Evolutionary conservation across 2,888 invertebrate species (phyloP).

Genomic region (Cataglyphis cursor): DNA sequence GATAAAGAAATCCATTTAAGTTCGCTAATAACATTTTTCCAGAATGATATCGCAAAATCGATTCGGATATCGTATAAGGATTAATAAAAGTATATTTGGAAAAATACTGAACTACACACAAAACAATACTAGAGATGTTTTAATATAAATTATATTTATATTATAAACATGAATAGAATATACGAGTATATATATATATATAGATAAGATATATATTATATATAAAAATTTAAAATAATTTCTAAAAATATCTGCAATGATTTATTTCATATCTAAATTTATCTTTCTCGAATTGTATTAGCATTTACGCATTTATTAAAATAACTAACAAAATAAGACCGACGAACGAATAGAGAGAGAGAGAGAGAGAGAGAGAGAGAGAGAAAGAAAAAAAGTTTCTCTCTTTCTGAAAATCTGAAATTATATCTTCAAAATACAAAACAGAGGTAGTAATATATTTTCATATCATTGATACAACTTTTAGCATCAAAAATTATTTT

Average conservation of each 20-base stretch:
- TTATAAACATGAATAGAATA: background rate
- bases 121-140: background rate
- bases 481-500: background rate
- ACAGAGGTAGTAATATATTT: background rate
- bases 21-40: conserved; percentile 15
- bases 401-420: background rate
- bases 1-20: conserved; percentile 38
- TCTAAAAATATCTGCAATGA: background rate
- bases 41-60: background rate
- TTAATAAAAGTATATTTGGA: conserved; percentile 6
- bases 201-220: background rate
- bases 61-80: background rate
- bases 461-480: conserved; percentile 9
- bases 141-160: background rate
- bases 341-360: background rate
- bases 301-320: background rate
- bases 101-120: background rate
- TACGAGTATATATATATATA: background rate
- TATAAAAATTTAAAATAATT: background rate
- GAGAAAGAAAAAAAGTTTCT: background rate
- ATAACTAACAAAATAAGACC: background rate
- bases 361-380: background rate
- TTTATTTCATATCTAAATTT: background rate
- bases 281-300: background rate
- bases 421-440: background rate